A percentile compares a stretch with the other conserved stretches of the same genome.
phyloP scores from a whole-genome alignment of 2,113 vertebrate genomes.

The Syrrhaptes paradoxus region DNA sequence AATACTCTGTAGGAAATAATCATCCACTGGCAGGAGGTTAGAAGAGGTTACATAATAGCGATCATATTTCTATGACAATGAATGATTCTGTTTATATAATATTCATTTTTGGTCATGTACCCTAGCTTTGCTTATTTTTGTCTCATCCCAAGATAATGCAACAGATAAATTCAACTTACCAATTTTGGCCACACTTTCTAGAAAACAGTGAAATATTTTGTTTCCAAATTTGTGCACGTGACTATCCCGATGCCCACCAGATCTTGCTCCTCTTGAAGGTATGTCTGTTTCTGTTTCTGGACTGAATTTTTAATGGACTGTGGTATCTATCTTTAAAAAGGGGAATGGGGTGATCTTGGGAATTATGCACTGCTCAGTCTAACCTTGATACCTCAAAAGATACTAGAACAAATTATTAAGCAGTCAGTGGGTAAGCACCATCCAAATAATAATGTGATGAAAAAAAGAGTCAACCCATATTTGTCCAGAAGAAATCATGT shows the following conservation, averaged over 20 bases:
- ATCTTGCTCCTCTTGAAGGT: not conserved
- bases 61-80: not conserved
- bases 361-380: not conserved
- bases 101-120: not conserved
- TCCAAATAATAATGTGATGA: slow-evolving; percentile 20
- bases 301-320: not conserved
- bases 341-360: not conserved
- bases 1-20: slow-evolving; percentile 42
- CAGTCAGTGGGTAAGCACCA: not conserved
- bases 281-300: not conserved
- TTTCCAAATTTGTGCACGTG: not conserved
- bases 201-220: not conserved
- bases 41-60: not conserved
- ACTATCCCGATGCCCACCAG: not conserved
- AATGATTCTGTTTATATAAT: slow-evolving; percentile 22
- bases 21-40: not conserved
- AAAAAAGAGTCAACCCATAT: slow-evolving; percentile 13
- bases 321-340: not conserved
- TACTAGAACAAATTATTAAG: slow-evolving; percentile 20
- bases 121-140: slow-evolving; percentile 1
- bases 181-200: not conserved
- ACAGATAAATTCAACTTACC: not conserved
- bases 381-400: not conserved
- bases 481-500: slow-evolving; percentile 17
- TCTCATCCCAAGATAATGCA: not conserved